phyloP scores from a whole-genome alignment of 1,140 invertebrate species.

The Sweltsa coloradensis region DNA sequence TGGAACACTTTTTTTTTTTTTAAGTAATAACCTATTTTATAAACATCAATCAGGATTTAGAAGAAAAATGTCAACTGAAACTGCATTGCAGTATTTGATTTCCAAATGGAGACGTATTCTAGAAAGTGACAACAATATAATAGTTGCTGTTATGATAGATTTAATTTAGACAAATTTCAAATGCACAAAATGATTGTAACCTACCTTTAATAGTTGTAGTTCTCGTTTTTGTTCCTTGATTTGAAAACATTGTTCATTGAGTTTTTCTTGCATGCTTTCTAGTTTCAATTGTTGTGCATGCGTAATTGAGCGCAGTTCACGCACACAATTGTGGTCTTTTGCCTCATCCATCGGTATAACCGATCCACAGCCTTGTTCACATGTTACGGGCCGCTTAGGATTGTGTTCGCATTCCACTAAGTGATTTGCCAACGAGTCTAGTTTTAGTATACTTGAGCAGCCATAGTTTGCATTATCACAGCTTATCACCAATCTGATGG shows the following conservation, averaged over 20 bases:
- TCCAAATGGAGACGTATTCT: too few relatives aligned
- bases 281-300: conserved; percentile 76
- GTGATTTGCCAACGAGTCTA: conserved; percentile 71
- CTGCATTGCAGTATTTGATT: too few relatives aligned
- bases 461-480: conserved; percentile 86
- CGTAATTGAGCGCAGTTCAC: conserved; percentile 73
- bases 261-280: conserved; percentile 69
- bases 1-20: not conserved
- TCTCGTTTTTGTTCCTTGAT: conserved; percentile 83
- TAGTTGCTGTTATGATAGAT: too few relatives aligned
- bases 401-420: conserved; percentile 87
- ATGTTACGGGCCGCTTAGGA: conserved; percentile 84
- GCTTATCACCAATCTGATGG: conserved; percentile 60
- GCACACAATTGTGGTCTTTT: conserved; percentile 87
- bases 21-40: not conserved
- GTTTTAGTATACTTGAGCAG: conserved; percentile 70
- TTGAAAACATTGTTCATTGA: conserved; percentile 73
- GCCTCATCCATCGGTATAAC: conserved; percentile 92
- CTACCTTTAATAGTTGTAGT: conserved; percentile 68
- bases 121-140: too few relatives aligned
- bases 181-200: conserved; percentile 1
- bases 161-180: not conserved
- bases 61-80: too few relatives aligned
- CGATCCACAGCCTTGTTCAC: conserved; percentile 84
- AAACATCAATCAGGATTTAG: too few relatives aligned